Conservation (phyloP, 2,888 invertebrate species). For the Didymodactylos carnosus region DNA sequence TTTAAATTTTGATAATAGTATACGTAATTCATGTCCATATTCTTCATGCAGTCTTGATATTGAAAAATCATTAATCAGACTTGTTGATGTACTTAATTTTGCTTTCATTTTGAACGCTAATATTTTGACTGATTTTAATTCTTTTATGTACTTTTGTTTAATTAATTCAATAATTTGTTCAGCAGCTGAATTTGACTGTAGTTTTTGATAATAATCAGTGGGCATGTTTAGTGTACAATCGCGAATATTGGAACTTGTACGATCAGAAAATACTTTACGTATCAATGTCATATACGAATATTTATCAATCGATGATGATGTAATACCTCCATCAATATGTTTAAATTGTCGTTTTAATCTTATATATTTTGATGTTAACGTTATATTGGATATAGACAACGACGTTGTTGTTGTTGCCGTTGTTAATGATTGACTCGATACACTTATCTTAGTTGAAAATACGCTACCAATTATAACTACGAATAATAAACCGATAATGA, state of each 20-base stretch:
- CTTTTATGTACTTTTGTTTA: neutral
- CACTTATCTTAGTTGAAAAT: too few relatives aligned
- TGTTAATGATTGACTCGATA: too few relatives aligned
- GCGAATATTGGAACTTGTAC: neutral
- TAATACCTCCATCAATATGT: too few relatives aligned
- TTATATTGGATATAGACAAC: too few relatives aligned
- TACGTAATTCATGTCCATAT: neutral
- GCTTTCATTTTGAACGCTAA: neutral
- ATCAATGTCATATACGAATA: neutral
- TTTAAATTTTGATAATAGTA: neutral
- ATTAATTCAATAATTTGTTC: neutral
- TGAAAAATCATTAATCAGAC: neutral
- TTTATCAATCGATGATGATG: neutral
- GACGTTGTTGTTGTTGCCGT: too few relatives aligned
- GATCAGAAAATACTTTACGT: neutral
- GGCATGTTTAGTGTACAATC: neutral
- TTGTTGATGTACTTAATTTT: neutral
- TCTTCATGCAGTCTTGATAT: neutral
- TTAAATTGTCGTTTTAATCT: neutral
- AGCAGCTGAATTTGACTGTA: neutral
- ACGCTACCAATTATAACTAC: too few relatives aligned
- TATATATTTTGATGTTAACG: too few relatives aligned
- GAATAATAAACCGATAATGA: too few relatives aligned
- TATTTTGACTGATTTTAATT: neutral
- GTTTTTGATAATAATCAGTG: neutral